phyloP scores from a whole-genome alignment of 2,888 invertebrate species.

The Maniola hyperantus region DNA sequence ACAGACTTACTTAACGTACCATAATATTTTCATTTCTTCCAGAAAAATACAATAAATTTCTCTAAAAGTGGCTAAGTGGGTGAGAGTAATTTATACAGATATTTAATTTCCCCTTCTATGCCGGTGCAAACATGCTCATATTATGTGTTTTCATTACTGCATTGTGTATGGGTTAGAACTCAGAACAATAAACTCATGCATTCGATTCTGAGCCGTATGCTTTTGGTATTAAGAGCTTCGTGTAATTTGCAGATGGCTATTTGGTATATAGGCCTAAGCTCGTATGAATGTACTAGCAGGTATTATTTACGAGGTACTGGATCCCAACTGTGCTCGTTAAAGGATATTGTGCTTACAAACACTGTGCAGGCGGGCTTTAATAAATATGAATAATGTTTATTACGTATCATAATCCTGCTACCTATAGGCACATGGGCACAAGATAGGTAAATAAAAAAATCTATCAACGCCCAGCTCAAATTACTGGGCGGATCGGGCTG shows the following conservation, averaged over 20 bases:
- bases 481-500: too few species aligned
- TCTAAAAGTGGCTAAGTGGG: conserved; percentile 7
- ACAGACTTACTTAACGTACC: too few species aligned
- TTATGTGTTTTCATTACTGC: conserved; percentile 11
- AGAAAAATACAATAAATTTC: background rate
- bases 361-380: conserved; percentile 25
- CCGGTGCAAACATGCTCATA: conserved; percentile 12
- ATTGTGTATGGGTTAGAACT: conserved; percentile 16
- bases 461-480: background rate
- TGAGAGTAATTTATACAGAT: conserved; percentile 14
- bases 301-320: conserved; percentile 50
- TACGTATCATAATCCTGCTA: conserved; percentile 1
- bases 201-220: conserved; percentile 5
- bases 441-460: background rate
- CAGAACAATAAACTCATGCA: conserved; percentile 9
- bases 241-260: background rate
- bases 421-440: background rate
- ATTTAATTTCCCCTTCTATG: conserved; percentile 15
- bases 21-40: background rate
- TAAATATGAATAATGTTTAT: conserved; percentile 32
- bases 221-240: background rate
- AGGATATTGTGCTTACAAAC: conserved; percentile 37
- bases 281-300: conserved; percentile 38
- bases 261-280: conserved; percentile 31
- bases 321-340: conserved; percentile 40